Conservation (phyloP, 2,113 vertebrate species). For the Vidua macroura region DNA sequence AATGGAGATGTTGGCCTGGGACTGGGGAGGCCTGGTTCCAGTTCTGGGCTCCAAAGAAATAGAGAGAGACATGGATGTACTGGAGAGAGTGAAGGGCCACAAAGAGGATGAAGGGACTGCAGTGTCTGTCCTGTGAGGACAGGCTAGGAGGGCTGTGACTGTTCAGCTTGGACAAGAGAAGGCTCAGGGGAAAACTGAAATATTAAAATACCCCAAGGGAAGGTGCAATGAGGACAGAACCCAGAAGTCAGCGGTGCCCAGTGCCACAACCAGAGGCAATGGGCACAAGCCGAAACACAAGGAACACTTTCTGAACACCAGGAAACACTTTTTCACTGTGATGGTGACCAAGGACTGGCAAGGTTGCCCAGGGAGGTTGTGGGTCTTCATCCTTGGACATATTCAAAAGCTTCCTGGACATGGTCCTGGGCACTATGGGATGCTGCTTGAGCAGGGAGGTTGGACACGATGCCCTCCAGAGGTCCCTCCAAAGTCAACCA, state of each 20-base stretch:
- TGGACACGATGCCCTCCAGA: background rate
- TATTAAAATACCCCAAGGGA: background rate
- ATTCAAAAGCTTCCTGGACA: background rate
- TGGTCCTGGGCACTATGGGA: background rate
- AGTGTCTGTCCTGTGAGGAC: background rate
- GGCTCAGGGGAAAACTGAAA: background rate
- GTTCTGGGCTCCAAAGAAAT: background rate
- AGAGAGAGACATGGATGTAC: background rate
- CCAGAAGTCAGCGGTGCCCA: background rate
- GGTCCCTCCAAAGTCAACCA: background rate
- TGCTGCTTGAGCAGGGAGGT: background rate
- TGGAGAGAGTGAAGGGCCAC: background rate
- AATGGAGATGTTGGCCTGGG: background rate
- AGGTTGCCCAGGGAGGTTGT: background rate
- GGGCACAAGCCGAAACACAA: background rate
- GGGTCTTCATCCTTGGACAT: background rate
- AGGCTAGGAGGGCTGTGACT: background rate
- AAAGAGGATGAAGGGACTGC: background rate
- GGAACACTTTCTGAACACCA: background rate
- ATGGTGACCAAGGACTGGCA: background rate
- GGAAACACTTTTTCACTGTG: background rate
- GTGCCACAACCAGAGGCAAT: background rate
- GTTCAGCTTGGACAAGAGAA: background rate
- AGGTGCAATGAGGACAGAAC: background rate
- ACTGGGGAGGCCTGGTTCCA: background rate